Base-by-base conservation (phyloP, 92 coral and sea anemone species). In the Blastomussa wellsi region DNA sequence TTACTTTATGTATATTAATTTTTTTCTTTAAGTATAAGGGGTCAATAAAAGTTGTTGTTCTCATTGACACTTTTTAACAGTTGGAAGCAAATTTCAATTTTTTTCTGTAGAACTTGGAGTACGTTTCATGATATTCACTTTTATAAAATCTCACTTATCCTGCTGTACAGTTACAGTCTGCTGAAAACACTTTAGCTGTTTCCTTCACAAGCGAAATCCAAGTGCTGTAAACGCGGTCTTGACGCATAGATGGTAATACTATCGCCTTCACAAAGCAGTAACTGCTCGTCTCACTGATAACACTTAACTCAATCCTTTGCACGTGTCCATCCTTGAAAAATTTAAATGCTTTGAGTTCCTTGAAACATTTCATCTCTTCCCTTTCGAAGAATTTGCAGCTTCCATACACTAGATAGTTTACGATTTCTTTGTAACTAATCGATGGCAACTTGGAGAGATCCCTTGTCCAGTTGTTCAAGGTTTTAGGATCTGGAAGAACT, bases 341-440 rank as follows among this genome's bases (percentile, higher is more conserved):
- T 35, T 72, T 82, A 37, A 82, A 82, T 55, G 86, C 86, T 72
- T 72, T 82, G n/a, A 82, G 86, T 67, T 82, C 80, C 72, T 82
- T 82, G 7, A 82, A 72, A 53, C 86, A 82, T 20, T 72, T 82
- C 79, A 72, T 82, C 32, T 82, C 86, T 51, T 82, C 86, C 66
- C 76, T 82, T 32, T 22, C 51, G 33, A 71, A 83, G 48, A 83
- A 83, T 74, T 72, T 83, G 73, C 87, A 83, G 19, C 26, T 52
- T 55, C 81, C 87, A 74, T 83, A 83, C 20, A 83, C 80, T 4
- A 49, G 52, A 22, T 83, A 74, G 73, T 83, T 67, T 24, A 66
- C 74, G 32, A 83, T 83, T 35, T 83, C 87, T 37, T 73, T 74
- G 19, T 55, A 51, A 53, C 44, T 55, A 26, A 83, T 83, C 47